Evolutionary conservation across 2,888 invertebrate genomes (phyloP), one percentile per base, ranked within the genome.

Genomic region (Drosophila lacicola): DNA sequence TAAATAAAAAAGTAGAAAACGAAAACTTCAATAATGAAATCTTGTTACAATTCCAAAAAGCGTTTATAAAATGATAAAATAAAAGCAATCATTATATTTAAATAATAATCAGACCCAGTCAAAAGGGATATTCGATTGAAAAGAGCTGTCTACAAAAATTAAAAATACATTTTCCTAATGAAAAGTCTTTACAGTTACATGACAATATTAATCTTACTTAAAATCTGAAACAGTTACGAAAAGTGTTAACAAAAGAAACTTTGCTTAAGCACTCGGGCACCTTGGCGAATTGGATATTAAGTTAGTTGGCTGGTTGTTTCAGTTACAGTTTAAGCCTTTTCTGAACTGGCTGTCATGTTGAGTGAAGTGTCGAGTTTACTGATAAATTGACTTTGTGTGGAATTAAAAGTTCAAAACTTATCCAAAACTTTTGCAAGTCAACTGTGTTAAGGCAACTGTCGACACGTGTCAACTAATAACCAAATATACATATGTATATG

Each of bases 381-480:
- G 74, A 69, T 46, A 63, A 75, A 64, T 68, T 74, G 67, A 65
- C 67, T 76, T 84, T 62, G 55, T 37, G 61, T 36, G 49, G 67
- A 36, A 70, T 61, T 73, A 73, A 76, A 53, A 81, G 67, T 65
- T 75, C 47, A 42, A 44, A 87, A 81, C 61, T 81, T 76, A 47
- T 45, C 21, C 41, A 51, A 76, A 82, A 77, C 74, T 74, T 75
- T 75, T 34, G 21, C 60, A 60, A 66, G 65, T 54, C 56, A 45
- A 60, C 51, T 62, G 65, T 53, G 63, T 55, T 47, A 44, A 34
- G 54, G 46, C 45, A 62, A 61, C 36, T 58, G 44, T 3, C 19
- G 68, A 72, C 69, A 80, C 63, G 64, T 70, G 87, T 70, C 75
- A 41, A 41, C 47, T 61, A 37, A 53, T 19, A 39, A 17, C 11